phyloP scores from a whole-genome alignment of 2,888 invertebrate genomes.

The Galerucella nymphaeae region DNA sequence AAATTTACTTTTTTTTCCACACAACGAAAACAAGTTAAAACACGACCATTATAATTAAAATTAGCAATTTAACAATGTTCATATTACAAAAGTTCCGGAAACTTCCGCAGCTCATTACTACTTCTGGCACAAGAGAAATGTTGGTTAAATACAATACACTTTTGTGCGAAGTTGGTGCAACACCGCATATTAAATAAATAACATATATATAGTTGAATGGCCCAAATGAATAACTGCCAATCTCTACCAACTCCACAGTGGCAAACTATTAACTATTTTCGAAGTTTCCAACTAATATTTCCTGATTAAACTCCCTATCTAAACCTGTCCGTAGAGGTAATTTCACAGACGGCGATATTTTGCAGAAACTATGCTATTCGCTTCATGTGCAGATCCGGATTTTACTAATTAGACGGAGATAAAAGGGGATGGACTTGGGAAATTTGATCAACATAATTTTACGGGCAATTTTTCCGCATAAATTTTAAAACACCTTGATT shows the following conservation, averaged over 20 bases:
- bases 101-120: not conserved
- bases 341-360: slow-evolving; percentile 24
- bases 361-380: not conserved
- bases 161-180: not conserved
- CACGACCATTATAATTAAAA: not conserved
- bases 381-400: not conserved
- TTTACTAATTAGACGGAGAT: not conserved
- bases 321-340: slow-evolving; percentile 33
- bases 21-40: not conserved
- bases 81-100: not conserved
- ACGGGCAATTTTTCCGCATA: no score
- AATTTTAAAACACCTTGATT: no score
- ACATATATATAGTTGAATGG: not conserved
- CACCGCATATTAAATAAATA: not conserved
- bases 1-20: not conserved
- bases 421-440: not conserved
- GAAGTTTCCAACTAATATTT: slow-evolving; percentile 39
- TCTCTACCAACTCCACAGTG: slow-evolving; percentile 24
- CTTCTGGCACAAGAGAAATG: not conserved
- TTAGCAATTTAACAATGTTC: not conserved
- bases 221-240: slow-evolving; percentile 13
- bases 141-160: not conserved
- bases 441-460: no score
- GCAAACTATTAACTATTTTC: slow-evolving; percentile 32
- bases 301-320: slow-evolving; percentile 30